phyloP scores from a whole-genome alignment of 1,140 invertebrate genomes.

The Scaptomyza hsui region DNA sequence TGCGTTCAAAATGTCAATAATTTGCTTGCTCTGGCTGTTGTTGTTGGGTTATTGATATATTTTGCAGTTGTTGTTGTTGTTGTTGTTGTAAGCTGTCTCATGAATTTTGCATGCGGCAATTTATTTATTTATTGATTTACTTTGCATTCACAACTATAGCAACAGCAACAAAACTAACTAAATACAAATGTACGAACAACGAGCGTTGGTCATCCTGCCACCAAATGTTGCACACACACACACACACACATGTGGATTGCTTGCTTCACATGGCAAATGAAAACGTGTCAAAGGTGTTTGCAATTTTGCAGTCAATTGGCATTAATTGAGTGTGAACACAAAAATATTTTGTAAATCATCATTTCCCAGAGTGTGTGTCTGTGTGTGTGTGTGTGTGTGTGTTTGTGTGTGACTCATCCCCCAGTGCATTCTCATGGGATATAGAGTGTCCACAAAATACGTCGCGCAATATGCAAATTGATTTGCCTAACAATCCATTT shows the following conservation, averaged over 20 bases:
- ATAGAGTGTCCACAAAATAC: constrained; percentile 55
- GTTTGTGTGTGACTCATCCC: neutral
- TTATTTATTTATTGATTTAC: constrained; percentile 83
- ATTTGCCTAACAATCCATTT: constrained; percentile 79
- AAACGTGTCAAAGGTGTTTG: constrained; percentile 81
- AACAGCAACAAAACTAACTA: constrained; percentile 34
- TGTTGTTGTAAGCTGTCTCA: constrained; percentile 61
- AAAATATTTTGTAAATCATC: constrained; percentile 79
- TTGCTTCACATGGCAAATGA: constrained; percentile 48
- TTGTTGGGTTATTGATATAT: constrained; percentile 40
- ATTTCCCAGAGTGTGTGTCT: constrained; percentile 14
- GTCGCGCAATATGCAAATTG: constrained; percentile 80
- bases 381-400: constrained; percentile 3
- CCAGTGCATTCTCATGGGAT: constrained; percentile 18
- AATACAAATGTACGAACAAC: constrained; percentile 29
- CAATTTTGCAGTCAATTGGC: constrained; percentile 81
- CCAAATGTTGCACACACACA: constrained; percentile 29
- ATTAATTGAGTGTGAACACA: constrained; percentile 82
- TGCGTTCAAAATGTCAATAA: constrained; percentile 80
- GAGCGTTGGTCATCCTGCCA: constrained; percentile 22
- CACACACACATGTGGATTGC: neutral
- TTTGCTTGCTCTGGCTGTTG: constrained; percentile 44
- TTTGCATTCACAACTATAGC: constrained; percentile 41
- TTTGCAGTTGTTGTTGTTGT: constrained; percentile 18
- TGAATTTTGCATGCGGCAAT: constrained; percentile 77